phyloP scores from a whole-genome alignment of 2,113 vertebrate genomes.

The Ochotona curzoniae region DNA sequence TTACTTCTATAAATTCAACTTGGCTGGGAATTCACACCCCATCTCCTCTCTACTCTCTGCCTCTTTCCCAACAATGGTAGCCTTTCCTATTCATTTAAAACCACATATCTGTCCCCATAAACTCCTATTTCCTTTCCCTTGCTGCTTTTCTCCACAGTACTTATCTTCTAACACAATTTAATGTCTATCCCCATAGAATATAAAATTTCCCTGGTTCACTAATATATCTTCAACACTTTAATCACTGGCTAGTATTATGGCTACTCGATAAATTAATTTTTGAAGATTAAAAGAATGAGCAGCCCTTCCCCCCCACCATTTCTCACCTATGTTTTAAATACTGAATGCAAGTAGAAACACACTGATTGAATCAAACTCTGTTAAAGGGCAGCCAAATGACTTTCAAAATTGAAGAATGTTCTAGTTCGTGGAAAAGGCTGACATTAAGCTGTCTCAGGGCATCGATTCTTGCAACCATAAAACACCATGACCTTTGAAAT shows the following conservation, averaged over 20 bases:
- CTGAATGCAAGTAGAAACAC: conserved; percentile 17
- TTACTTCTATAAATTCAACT: too few relatives aligned
- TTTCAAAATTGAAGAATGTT: conserved; percentile 59
- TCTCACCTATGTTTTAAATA: not conserved
- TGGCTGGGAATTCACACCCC: too few relatives aligned
- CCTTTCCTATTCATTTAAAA: not conserved
- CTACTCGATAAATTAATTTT: not conserved
- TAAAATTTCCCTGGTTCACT: conserved; percentile 28
- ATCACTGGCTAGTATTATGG: not conserved
- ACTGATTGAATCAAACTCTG: conserved; percentile 15
- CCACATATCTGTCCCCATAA: not conserved
- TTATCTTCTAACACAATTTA: conserved; percentile 17
- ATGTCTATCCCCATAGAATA: conserved; percentile 11
- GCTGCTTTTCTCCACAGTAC: not conserved
- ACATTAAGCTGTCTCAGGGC: conserved; percentile 60
- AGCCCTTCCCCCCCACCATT: too few relatives aligned
- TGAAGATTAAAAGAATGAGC: conserved; percentile 3
- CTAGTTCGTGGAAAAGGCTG: conserved; percentile 51
- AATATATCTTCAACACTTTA: not conserved
- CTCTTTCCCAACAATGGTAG: not conserved
- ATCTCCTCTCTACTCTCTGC: too few relatives aligned
- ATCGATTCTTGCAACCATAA: conserved; percentile 68
- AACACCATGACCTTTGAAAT: conserved; percentile 68
- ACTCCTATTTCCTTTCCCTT: not conserved
- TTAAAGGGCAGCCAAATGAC: conserved; percentile 49